Base-by-base conservation (phyloP, 2,113 vertebrate species). In the Phalacrocorax pelagicus region DNA sequence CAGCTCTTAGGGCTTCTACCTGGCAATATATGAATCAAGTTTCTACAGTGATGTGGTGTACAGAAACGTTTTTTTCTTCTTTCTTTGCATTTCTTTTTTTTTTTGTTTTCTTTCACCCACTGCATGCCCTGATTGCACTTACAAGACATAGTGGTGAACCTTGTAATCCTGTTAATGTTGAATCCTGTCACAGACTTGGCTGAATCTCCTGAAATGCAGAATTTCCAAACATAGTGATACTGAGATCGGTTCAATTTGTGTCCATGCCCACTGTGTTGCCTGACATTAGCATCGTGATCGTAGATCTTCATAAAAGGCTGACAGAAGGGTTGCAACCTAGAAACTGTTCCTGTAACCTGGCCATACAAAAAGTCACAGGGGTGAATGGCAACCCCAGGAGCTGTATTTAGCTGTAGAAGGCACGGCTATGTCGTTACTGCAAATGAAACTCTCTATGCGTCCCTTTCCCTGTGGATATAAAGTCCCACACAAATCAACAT, bases 241-340 rank as follows among this genome's bases (percentile, higher is more conserved):
- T 40, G 47, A 40, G 29, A 23, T 27, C 0, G 2, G 15, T 58
- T 63, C 20, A 2, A 3, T 47, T 38, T 78, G 26, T 38, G 30
- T 44, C 23, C 29, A 1, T 32, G 46, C n/a, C n/a, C 30, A 13
- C 24, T 24, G 32, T 0, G 0, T 51, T 69, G 55, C 22, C 52
- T 66, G 69, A 42, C 18, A 8, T 63, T 24, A 74, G 34, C 38
- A 30, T 15, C 0, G 0, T 27, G 38, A n/a, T 26, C 0, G 0
- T 26, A 54, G 34, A 15, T 62, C 15, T 74, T 92, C 38, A 20
- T 32, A 7, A 30, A 42, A 29, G 58, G 47, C 30, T 0, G 2
- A 75, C 23, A 34, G n/a, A 71, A 54, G 13, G 16, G 23, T 74
- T 9, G 1, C 20, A 46, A 1, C 29, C 38, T 32, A 59, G 10